phyloP scores from a whole-genome alignment of 1,140 invertebrate species.

The Zaprionus kolodkinae region DNA sequence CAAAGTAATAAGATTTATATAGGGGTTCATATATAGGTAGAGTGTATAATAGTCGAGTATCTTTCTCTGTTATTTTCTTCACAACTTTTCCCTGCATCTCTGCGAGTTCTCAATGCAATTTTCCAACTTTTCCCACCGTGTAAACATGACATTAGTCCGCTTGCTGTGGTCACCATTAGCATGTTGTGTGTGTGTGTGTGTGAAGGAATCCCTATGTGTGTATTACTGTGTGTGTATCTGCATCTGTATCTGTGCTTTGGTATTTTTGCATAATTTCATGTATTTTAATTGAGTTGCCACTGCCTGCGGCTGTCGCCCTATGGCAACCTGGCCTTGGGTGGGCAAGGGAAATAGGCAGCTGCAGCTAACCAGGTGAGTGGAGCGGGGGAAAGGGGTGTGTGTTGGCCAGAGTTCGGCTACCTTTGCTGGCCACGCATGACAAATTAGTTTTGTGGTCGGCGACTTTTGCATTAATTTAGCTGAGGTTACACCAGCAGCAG shows the following conservation, averaged over 20 bases:
- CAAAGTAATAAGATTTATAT: too few species aligned
- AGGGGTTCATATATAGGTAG: too few species aligned
- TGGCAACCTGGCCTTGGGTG: slow-evolving; percentile 2
- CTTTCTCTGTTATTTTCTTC: not conserved
- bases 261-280: slow-evolving; percentile 76
- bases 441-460: slow-evolving; percentile 78
- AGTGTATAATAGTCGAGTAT: too few species aligned
- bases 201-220: not conserved
- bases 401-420: slow-evolving; percentile 10
- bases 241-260: slow-evolving; percentile 31
- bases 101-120: not conserved
- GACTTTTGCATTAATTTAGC: slow-evolving; percentile 78
- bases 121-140: not conserved
- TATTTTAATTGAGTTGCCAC: slow-evolving; percentile 74
- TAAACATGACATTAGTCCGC: slow-evolving; percentile 15
- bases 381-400: not conserved
- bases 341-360: too few species aligned
- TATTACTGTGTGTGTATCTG: slow-evolving; percentile 8
- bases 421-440: slow-evolving; percentile 71
- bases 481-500: slow-evolving; percentile 52
- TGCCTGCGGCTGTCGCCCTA: not conserved
- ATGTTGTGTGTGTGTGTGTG: not conserved
- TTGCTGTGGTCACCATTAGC: not conserved
- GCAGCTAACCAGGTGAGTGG: not conserved
- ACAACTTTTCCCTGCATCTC: not conserved